Evolutionary conservation across 2,888 invertebrate species (phyloP).

Genomic region (Hedya salicella): DNA sequence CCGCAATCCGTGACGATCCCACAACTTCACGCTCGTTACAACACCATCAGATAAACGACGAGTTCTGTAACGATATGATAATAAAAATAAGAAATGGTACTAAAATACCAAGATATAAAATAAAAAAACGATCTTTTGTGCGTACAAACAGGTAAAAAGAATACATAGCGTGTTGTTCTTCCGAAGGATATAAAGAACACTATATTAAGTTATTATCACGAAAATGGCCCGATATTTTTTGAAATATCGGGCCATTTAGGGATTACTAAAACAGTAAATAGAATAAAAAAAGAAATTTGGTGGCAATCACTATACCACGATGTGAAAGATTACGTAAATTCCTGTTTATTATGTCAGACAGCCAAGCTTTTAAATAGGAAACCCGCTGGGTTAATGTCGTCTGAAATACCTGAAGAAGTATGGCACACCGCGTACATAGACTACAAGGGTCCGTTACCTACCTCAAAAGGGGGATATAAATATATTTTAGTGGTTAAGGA

Average conservation of each 20-base stretch:
- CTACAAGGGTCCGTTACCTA: too few species aligned
- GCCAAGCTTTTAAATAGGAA: too few species aligned
- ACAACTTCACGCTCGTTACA: conserved; percentile 2
- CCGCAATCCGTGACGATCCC: conserved; percentile 13
- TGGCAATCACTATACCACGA: not conserved
- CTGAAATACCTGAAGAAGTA: too few species aligned
- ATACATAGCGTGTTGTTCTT: conserved; percentile 24
- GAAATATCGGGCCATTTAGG: conserved; percentile 21
- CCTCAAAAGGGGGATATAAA: too few species aligned
- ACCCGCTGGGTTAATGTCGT: too few species aligned
- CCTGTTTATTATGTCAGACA: too few species aligned
- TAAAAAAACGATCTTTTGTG: conserved; percentile 22
- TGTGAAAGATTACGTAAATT: too few species aligned
- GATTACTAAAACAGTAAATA: conserved; percentile 13
- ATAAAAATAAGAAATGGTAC: conserved; percentile 1
- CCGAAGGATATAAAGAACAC: conserved; percentile 1
- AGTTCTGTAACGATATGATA: conserved; percentile 13
- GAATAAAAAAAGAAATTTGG: conserved; percentile 9
- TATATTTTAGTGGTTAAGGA: too few species aligned
- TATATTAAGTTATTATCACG: conserved; percentile 23
- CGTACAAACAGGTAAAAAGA: conserved; percentile 15
- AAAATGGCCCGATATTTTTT: too few species aligned
- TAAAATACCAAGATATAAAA: not conserved
- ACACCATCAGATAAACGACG: conserved; percentile 13
- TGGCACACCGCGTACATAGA: too few species aligned